phyloP scores from a whole-genome alignment of 2,888 invertebrate genomes.

The Pseudoips prasinana region DNA sequence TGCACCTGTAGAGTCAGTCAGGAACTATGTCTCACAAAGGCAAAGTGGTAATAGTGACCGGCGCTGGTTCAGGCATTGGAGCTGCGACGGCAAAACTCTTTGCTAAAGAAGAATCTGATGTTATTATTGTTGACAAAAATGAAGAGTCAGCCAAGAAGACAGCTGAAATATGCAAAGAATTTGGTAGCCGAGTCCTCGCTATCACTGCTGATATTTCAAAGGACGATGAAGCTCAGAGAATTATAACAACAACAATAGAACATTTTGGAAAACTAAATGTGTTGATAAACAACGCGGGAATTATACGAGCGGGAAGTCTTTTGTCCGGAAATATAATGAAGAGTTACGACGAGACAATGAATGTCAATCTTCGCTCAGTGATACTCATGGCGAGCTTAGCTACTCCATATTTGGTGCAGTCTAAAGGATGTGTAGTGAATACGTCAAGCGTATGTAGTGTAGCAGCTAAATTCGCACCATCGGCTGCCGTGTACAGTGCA shows the following conservation, averaged over 20 bases:
- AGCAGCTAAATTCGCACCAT: not conserved
- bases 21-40: slow-evolving; percentile 4
- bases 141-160: slow-evolving; percentile 17
- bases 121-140: slow-evolving; percentile 25
- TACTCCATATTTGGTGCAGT: slow-evolving; percentile 3
- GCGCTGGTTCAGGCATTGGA: slow-evolving; percentile 46
- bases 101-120: slow-evolving; percentile 30
- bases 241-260: slow-evolving; percentile 32
- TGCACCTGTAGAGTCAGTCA: too few species aligned
- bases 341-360: slow-evolving; percentile 14
- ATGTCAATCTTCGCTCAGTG: slow-evolving; percentile 5
- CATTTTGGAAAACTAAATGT: slow-evolving; percentile 39
- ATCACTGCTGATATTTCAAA: slow-evolving; percentile 36
- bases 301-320: slow-evolving; percentile 15
- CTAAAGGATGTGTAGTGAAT: slow-evolving; percentile 13
- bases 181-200: slow-evolving; percentile 22
- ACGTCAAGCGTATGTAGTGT: slow-evolving; percentile 3
- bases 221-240: slow-evolving; percentile 27
- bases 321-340: slow-evolving; percentile 25
- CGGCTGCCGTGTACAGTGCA: slow-evolving; percentile 16
- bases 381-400: slow-evolving; percentile 5
- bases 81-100: slow-evolving; percentile 38
- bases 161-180: slow-evolving; percentile 18
- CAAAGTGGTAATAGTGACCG: slow-evolving; percentile 45
- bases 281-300: slow-evolving; percentile 44